Evolutionary conservation across 2,797 vertebrate species (phyloP), one percentile per base, ranked within the genome.

Genomic region (Melopsittacus undulatus): DNA sequence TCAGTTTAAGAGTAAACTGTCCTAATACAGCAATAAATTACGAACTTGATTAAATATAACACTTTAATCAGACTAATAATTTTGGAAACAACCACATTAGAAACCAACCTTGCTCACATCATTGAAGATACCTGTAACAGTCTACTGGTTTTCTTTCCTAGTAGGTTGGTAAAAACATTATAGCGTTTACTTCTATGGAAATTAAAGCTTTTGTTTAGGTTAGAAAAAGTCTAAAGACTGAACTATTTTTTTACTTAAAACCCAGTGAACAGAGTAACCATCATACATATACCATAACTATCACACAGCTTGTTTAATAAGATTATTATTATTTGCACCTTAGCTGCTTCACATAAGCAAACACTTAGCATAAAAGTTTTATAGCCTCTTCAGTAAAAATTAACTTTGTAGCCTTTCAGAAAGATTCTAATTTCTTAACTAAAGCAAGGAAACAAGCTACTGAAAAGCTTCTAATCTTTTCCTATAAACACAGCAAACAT

Each of bases 151-250:
- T 34, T 46, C 34, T 23, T 57, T 24, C 14, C 56, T 57, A 57
- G 56, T 34, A 34, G 14, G n/a, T 57, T 57, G 7, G 4, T 32
- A 36, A 4, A 4, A n/a, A 1, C 4, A 1, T 10, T 13, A 8
- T 4, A 27, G 1, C 2, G 32, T 13, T 4, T 14, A 5, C 20
- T 38, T 22, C 5, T 20, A 10, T 0, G 23, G 10, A 9, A 0
- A 0, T 3, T 7, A 4, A 3, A 2, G 4, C 0, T 24, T 3
- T 10, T 51, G 1, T 6, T 14, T 1, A 22, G 2, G 0, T 2
- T 20, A 14, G 1, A 21, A 1, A 13, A 46, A 10, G 9, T 24
- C n/a, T 11, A 57, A 57, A 57, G 22, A 24, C n/a, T 34, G n/a
- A 34, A 16, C 14, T 57, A 16, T 3, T 24, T 57, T n/a, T 11